Evolutionary conservation across 2,888 invertebrate species (phyloP), one percentile per base, ranked within the genome.

Genomic region (Tetramorium bicarinatum): DNA sequence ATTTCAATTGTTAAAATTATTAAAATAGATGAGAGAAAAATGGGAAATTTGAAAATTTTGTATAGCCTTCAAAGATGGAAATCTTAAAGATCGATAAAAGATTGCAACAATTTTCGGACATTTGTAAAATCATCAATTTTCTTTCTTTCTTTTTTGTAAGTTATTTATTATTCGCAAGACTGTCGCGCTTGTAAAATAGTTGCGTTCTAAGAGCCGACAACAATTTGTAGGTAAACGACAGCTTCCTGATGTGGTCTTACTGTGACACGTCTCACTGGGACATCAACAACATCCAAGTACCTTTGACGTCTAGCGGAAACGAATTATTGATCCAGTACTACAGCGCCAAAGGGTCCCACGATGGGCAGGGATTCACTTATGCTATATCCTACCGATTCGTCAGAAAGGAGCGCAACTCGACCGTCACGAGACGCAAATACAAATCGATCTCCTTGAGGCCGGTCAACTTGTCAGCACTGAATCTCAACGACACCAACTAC

Each of bases 201-300:
- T 41, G 34, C 0, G 11, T 61, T 25, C 8, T 41, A 61, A 61
- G 3, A 18, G 38, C 15, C 25, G 64, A 66, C 29, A 18, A 54
- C 25, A 47, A 85, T 84, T 87, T 61, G 3, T 79, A 90, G 84
- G 86, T 91, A 11, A 93, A 92, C 62, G 88, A 88, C 54, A 93
- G 91, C 25, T 87, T 90, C 21, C 82, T 93, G 41, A 87, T 93
- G 84, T 93, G 93, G 93, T 93, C 93, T 8, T 93, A 92, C 82
- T 93, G 93, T 83, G 93, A 93, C 52, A 88, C 90, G n/a, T 91
- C 91, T 44, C 93, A 93, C 69, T 88, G 87, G 74, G 93, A 93
- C 76, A 93, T 93, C 83, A 93, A 93, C 86, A 93, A 93, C 77
- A 93, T 93, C 49, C 92, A 93, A 89, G 92, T 93, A 52, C 93